Base-by-base conservation (phyloP, 2,888 invertebrate species). In the Sinodicranocentrus sp. region DNA sequence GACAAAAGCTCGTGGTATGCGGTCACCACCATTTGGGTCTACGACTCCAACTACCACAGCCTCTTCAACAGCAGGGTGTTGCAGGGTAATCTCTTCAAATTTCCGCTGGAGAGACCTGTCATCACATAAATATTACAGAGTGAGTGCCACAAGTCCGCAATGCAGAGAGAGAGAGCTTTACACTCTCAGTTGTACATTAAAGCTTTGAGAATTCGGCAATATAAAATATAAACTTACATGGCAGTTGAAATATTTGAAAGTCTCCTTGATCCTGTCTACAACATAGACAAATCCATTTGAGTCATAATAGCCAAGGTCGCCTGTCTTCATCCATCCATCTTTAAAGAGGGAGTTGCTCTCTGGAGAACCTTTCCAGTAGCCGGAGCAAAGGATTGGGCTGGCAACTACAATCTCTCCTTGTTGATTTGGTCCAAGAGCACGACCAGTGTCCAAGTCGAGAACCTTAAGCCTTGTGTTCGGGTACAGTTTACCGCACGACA, bases 211-310 rank as follows among this genome's bases (percentile, higher is more conserved):
- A n/a, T n/a, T n/a, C n/a, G 48, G 48, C 48, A 39, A 39, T 39
- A 5, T 39, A n/a, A n/a, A n/a, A n/a, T 39, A 5, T 61, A 13
- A 21, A 48, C 68, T 85, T 85, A 87, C 88, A 75, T 88, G 88
- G 63, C 85, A 86, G 28, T 88, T 87, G 67, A 85, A 88, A 57
- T 88, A 88, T 57, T 88, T 88, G 83, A 88, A 88, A 5, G 86
- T 87, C 65, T 88, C 88, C 77, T 88, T 88, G 71, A 88, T 87
- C 19, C 88, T 68, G 65, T 87, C 88, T n/a, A 87, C 84, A 15
- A 88, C 83, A 70, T 82, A 88, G 17, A 88, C 75, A 70, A 86
- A 88, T 54, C 87, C 87, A 19, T 86, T 70, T 15, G 82, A 72
- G 75, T 88, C 88, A 44, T 87, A 88, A 65, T 85, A 88, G 5